phyloP scores from a whole-genome alignment of 2,797 vertebrate species.

The Siniperca undulata region DNA sequence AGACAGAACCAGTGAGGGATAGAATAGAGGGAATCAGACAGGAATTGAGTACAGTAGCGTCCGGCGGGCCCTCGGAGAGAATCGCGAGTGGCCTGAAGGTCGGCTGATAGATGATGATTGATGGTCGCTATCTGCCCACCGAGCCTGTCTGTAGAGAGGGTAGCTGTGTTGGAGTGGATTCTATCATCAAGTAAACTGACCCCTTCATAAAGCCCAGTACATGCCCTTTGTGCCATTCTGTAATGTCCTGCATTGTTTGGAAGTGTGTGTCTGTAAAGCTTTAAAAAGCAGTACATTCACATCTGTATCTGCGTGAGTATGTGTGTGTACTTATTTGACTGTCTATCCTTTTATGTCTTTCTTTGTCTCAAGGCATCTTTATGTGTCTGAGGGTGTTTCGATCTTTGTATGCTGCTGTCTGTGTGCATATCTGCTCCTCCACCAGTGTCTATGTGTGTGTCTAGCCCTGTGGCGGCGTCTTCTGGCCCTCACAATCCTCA shows the following conservation, averaged over 20 bases:
- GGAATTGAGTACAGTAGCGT: conserved; percentile 62
- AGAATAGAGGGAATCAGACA: conserved; percentile 56
- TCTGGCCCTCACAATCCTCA: conserved; percentile 77
- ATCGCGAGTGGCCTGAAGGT: conserved; percentile 74
- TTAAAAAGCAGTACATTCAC: conserved; percentile 31
- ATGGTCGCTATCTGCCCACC: conserved; percentile 71
- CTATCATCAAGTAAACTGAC: conserved; percentile 75
- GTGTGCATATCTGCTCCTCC: conserved; percentile 19
- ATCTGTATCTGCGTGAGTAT: background rate
- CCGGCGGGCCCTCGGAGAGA: conserved; percentile 51
- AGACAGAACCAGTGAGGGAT: conserved; percentile 11
- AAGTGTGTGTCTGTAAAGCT: conserved; percentile 27
- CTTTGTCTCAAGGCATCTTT: conserved; percentile 53
- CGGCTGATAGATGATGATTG: conserved; percentile 81
- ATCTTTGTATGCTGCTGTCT: conserved; percentile 43
- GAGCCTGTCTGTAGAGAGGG: conserved; percentile 63
- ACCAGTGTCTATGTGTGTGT: conserved; percentile 31
- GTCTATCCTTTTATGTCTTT: conserved; percentile 48
- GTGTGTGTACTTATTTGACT: conserved; percentile 26
- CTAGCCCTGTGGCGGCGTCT: conserved; percentile 65
- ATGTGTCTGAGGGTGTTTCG: conserved; percentile 53
- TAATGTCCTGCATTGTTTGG: conserved; percentile 49
- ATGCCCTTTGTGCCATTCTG: conserved; percentile 58
- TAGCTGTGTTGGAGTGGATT: conserved; percentile 61
- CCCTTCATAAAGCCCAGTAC: conserved; percentile 55